Base-by-base conservation (phyloP, 2,113 vertebrate species). In the Calcarius ornatus region DNA sequence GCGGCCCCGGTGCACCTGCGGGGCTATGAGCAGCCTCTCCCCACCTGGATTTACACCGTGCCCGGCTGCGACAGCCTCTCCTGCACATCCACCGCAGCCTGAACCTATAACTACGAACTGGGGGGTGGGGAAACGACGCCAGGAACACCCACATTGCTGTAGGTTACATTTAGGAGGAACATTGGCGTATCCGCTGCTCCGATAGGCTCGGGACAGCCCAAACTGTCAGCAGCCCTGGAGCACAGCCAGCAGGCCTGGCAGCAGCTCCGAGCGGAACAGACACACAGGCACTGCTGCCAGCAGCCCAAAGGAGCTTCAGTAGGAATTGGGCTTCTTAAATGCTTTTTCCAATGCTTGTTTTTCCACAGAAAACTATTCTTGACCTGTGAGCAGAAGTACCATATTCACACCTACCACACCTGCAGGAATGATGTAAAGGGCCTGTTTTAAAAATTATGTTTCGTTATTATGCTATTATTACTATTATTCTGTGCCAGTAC, bases 11-110 rank as follows among this genome's bases (percentile, higher is more conserved):
- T 0, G 9, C 63, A 47, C 37, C 76, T 19, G 28, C 12, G 0
- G 22, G 11, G 2, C 14, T 37, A 0, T 0, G 12, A 42, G 38
- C 35, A 28, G 66, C 28, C 35, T 18, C 24, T 10, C 22, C 51
- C 1, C 48, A 0, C 22, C 1, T 0, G 25, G 12, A 2, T 23
- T 85, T 19, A 8, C 22, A 18, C 3, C 2, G 30, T 0, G 2
- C 4, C 19, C 81, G 27, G 53, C 87, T 43, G 35, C 0, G 9
- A 14, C 68, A 50, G 17, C 37, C 40, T 19, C 66, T 28, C 33
- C 66, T 11, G 20, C 53, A 8, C 64, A 6, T 5, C 48, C 45
- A 13, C 4, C 56, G 2, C 50, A 12, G 17, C 47, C 38, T 9
- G 21, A 22, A 11, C 7, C n/a, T 13, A 0, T 6, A 54, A 5